Evolutionary conservation across 2,888 invertebrate genomes (phyloP), one percentile per base, ranked within the genome.

Genomic region (Phaonia tiefii): DNA sequence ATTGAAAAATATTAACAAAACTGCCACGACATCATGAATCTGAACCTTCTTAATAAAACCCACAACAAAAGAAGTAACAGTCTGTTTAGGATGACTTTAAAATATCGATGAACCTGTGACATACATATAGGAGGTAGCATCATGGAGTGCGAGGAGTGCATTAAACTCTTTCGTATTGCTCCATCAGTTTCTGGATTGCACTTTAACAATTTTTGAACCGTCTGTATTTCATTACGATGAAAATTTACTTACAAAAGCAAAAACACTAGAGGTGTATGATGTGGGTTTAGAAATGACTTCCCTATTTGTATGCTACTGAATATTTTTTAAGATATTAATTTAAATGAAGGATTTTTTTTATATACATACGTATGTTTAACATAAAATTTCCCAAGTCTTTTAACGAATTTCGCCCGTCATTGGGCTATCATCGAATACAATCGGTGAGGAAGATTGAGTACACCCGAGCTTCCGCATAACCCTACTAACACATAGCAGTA

Each of bases 1-100:
- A 87, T 89, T 85, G 86, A 84, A 86, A 85, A 85, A 86, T 87
- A 86, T 86, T 87, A 88, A 88, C 85, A 86, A 88, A 88, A 85
- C 54, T 87, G 87, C 87, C 75, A 78, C 70, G 60, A 63, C 72
- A 42, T 56, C 37, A 20, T 49, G 51, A 60, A 49, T 49, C 10
- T 5, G 56, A 25, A 42, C 22, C 54, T 49, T 49, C n/a, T 31
- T 22, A 31, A 31, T 3, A 31, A 31, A 31, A n/a, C n/a, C n/a
- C n/a, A n/a, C n/a, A 42, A 20, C 22, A 31, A 26, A 37, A 51
- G 20, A 63, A 42, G n/a, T 15, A 46, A 46, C 46, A 46, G 46
- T 15, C 46, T 17, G n/a, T n/a, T n/a, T n/a, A n/a, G 5, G n/a
- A 5, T 13, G 5, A 46, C 46, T 1, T 15, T 46, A 46, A 46